Evolutionary conservation across 2,888 invertebrate species (phyloP).

Genomic region (Lepidocyrtinus sp.): DNA sequence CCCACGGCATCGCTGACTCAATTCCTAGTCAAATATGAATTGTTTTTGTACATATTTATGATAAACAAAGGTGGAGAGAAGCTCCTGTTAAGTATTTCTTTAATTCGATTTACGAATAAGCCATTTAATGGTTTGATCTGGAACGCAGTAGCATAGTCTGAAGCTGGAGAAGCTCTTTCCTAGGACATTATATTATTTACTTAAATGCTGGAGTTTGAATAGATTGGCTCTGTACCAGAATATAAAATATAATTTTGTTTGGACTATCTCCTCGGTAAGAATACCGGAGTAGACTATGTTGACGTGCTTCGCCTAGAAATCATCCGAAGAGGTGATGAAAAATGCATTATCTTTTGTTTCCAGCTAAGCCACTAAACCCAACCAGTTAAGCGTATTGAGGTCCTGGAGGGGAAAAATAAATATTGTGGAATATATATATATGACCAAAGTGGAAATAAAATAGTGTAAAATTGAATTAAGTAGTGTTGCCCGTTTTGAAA

Average conservation of each 20-base stretch:
- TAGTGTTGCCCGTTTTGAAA: background rate
- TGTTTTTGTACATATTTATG: background rate
- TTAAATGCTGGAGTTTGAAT: background rate
- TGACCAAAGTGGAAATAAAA: background rate
- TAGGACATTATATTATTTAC: background rate
- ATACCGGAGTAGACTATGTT: no score
- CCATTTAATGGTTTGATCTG: background rate
- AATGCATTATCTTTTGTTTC: conserved; percentile 3
- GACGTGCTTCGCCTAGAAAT: no score
- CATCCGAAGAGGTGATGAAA: background rate
- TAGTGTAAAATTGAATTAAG: conserved; percentile 7
- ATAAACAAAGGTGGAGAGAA: background rate
- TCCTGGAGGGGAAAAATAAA: background rate
- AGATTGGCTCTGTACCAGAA: no score
- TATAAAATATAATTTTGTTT: no score
- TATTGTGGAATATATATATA: background rate
- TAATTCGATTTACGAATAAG: background rate
- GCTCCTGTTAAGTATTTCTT: background rate
- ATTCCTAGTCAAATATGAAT: background rate
- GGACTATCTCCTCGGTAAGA: no score
- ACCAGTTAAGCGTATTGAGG: no score
- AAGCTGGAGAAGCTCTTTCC: background rate
- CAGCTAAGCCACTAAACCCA: background rate
- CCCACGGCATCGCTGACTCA: background rate
- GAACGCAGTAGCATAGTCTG: background rate